Conservation (phyloP, 2,797 vertebrate genomes). For the Lepidocolaptes lacrymiger region DNA sequence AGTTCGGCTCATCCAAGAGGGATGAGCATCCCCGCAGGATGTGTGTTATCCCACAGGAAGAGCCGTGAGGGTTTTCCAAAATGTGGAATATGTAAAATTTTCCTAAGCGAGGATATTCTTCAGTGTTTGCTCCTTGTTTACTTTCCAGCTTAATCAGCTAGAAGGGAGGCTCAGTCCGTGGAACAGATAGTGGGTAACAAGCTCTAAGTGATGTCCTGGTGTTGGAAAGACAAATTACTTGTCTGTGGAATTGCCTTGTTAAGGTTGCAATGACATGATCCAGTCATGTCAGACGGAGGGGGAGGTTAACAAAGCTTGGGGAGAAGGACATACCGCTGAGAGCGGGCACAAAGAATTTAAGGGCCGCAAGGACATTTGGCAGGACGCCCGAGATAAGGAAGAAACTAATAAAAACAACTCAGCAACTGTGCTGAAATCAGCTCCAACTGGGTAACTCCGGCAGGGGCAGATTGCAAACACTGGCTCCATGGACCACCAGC, state of each 20-base stretch:
- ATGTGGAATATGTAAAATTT: not conserved
- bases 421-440: too few species aligned
- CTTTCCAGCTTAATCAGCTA: not conserved
- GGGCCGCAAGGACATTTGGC: not conserved
- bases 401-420: not conserved
- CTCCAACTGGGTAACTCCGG: rapidly evolving
- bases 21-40: too few species aligned
- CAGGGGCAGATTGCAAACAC: not conserved
- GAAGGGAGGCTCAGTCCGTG: not conserved
- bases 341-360: not conserved
- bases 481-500: not conserved
- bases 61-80: not conserved
- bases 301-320: not conserved
- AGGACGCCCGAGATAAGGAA: not conserved
- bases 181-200: not conserved
- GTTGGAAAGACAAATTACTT: too few species aligned
- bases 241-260: too few species aligned
- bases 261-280: not conserved
- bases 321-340: not conserved
- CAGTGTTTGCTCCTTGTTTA: not conserved
- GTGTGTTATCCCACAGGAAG: not conserved
- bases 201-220: not conserved
- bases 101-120: not conserved
- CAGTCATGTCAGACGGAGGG: not conserved
- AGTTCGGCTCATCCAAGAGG: not conserved